Evolutionary conservation across 1,140 invertebrate species (phyloP), one percentile per base, ranked within the genome.

Genomic region (Sarcophaga peregrina): DNA sequence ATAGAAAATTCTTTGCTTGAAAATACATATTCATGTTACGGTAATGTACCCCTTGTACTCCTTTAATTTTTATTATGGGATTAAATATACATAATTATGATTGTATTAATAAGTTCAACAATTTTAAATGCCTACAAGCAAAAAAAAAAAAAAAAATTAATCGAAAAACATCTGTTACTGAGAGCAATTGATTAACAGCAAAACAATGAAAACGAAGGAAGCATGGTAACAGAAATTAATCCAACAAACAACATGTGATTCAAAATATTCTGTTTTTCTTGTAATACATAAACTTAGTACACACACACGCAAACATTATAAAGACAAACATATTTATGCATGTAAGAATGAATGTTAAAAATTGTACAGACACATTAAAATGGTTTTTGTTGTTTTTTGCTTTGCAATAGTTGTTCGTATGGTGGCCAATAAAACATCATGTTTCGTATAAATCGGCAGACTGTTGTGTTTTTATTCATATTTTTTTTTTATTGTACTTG

Each of bases 381-480:
- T 78, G 9, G 25, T 76, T 47, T 15, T 76, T n/a, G 45, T 5
- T 46, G 10, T 46, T 47, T 47, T 47, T 76, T 76, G n/a, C 50
- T 78, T 50, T 76, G 8, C 75, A 52, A 50, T 78, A 17, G 15
- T 50, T 50, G 50, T 50, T 78, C 75, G 50, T 78, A 78, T 9
- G 20, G 45, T 37, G 25, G 25, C 25, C 13, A 76, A 76, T 47
- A 6, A 45, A 78, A 78, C 75, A 78, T 17, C n/a, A 46, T 52
- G 73, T 74, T 25, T 72, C 62, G 37, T 20, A 78, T 78, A 50
- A 50, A 78, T 78, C 75, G 11, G 75, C 48, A 17, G 20, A 52
- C 47, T 78, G 46, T 76, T 76, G 75, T n/a, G n/a, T n/a, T n/a
- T n/a, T n/a, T n/a, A n/a, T 78, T 78, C 25, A 37, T 37, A 37